Conservation (phyloP, 1,140 invertebrate species). For the Acromyrmex heyeri region DNA sequence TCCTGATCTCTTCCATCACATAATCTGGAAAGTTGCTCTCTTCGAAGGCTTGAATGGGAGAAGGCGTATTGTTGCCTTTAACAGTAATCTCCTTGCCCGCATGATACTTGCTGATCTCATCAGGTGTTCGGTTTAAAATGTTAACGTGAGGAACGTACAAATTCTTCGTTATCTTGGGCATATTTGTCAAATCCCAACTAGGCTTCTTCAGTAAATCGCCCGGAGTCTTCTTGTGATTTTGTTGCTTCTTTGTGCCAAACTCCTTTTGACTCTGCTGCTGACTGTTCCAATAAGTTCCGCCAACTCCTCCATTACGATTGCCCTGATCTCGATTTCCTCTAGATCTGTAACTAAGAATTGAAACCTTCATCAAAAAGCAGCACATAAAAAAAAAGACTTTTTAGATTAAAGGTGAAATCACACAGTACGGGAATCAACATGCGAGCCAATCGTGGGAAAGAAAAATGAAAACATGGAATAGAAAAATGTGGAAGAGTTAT, state of each 20-base stretch:
- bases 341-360: conserved; percentile 78
- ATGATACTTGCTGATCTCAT: conserved; percentile 92
- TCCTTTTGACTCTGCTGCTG: conserved; percentile 82
- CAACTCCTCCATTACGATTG: conserved; percentile 80
- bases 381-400: not conserved
- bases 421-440: no score
- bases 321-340: conserved; percentile 83
- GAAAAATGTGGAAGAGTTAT: no score
- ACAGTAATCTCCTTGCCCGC: conserved; percentile 94
- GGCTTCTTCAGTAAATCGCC: conserved; percentile 94
- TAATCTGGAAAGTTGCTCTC: conserved; percentile 96
- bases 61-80: conserved; percentile 93
- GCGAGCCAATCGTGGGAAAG: no score
- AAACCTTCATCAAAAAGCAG: not conserved
- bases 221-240: conserved; percentile 88
- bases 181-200: conserved; percentile 92
- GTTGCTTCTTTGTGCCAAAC: conserved; percentile 81
- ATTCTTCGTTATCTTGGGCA: conserved; percentile 96
- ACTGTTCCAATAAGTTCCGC: conserved; percentile 84
- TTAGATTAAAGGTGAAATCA: no score
- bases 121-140: conserved; percentile 90
- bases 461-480: no score
- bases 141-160: conserved; percentile 95
- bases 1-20: conserved; percentile 92
- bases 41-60: conserved; percentile 95